A percentile compares a stretch with the other conserved stretches of the same genome.
These are phyloP conservation scores for Heliconius sara DNA, from an alignment of 2,888 invertebrate species.

Conservation along the genomic window DNA sequence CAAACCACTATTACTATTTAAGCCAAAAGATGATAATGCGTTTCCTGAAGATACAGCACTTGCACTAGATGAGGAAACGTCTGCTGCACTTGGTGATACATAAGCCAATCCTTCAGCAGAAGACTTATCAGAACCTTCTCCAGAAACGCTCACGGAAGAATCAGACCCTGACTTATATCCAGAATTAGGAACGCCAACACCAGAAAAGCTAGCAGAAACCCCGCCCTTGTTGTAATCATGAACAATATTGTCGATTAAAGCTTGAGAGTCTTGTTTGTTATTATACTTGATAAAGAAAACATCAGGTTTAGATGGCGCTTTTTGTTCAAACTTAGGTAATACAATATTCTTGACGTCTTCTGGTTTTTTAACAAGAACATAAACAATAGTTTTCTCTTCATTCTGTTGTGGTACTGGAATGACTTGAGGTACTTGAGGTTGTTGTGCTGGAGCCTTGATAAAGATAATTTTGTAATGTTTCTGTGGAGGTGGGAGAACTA, in stretches of 20 bases:
- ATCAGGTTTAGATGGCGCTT: constrained; percentile 89
- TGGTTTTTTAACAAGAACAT: constrained; percentile 90
- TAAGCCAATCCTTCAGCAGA: constrained; percentile 35
- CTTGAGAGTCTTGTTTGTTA: constrained; percentile 83
- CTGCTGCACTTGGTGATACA: constrained; percentile 14
- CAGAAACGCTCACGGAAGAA: constrained; percentile 30
- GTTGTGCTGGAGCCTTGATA: constrained; percentile 88
- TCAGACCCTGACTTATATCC: constrained; percentile 31
- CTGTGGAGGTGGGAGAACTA: constrained; percentile 85
- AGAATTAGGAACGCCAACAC: constrained; percentile 38
- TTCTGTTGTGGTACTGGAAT: constrained; percentile 87
- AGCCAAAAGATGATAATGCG: constrained; percentile 37
- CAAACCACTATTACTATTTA: constrained; percentile 28
- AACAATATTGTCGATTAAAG: constrained; percentile 76
- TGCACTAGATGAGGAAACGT: constrained; percentile 45
- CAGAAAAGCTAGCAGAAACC: constrained; percentile 49
- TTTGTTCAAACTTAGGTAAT: constrained; percentile 87
- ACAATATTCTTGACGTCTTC: constrained; percentile 87
- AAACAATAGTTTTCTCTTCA: constrained; percentile 90
- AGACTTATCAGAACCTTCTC: constrained; percentile 25
- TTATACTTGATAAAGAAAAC: constrained; percentile 92
- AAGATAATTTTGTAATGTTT: constrained; percentile 92
- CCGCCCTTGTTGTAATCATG: constrained; percentile 67
- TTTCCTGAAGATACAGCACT: constrained; percentile 36
- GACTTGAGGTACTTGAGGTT: constrained; percentile 86